Percentiles rank a stretch among this genome's conserved stretches.
Conservation (phyloP, 2,797 vertebrate genomes). For the Gallinago stenura region DNA sequence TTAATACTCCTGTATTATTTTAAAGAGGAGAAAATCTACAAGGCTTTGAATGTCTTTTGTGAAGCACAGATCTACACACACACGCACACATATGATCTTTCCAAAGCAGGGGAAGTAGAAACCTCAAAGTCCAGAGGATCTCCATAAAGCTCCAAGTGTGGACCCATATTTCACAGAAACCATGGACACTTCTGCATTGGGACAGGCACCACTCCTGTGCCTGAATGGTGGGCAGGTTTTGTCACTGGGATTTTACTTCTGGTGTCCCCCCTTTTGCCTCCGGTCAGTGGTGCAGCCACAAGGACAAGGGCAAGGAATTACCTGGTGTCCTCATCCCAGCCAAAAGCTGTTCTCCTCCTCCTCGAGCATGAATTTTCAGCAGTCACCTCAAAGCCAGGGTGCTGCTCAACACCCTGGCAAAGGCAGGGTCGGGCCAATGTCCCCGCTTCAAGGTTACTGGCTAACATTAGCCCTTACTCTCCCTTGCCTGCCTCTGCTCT, state of each 20-base stretch:
- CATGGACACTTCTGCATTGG: background rate
- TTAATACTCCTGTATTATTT: background rate
- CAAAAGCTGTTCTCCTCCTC: background rate
- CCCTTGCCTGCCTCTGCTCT: background rate
- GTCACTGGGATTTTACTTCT: background rate
- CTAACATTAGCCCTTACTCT: background rate
- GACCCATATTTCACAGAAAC: background rate
- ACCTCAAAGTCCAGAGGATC: background rate
- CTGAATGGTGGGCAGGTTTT: background rate
- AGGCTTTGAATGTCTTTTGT: background rate
- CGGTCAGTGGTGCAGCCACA: background rate
- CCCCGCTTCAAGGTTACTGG: background rate
- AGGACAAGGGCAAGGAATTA: background rate
- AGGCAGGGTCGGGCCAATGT: background rate
- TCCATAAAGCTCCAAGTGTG: rapidly evolving
- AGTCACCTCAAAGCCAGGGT: background rate
- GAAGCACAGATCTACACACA: background rate
- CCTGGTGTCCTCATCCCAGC: background rate
- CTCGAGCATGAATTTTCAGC: background rate
- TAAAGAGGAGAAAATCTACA: background rate
- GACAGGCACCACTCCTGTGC: rapidly evolving
- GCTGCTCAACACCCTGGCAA: background rate
- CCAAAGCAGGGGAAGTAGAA: background rate
- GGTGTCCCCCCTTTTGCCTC: background rate
- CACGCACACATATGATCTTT: background rate